A percentile compares a stretch with the other conserved stretches of the same genome.
Evolutionary conservation across 2,888 invertebrate genomes (phyloP).

Genomic region (Herminia tarsipennalis): DNA sequence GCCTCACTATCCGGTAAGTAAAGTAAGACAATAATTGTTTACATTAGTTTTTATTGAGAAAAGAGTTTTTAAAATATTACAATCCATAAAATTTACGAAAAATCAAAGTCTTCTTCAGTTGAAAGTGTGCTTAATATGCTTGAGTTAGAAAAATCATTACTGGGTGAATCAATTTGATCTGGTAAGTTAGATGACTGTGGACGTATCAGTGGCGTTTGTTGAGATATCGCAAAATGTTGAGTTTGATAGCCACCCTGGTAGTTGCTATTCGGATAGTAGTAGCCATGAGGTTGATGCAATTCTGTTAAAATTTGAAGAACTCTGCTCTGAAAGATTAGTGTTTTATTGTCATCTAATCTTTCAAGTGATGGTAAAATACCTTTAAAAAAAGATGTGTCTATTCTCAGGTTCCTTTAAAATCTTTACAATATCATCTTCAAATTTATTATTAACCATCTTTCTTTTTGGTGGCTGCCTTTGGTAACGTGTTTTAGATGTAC

Average conservation of each 20-base stretch:
- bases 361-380: conserved; percentile 42
- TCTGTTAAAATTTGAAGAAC: conserved; percentile 36
- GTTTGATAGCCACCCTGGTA: conserved; percentile 4
- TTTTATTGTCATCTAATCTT: conserved; percentile 24
- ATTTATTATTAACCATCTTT: conserved; percentile 27
- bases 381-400: conserved; percentile 37
- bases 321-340: conserved; percentile 37
- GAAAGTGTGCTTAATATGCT: conserved; percentile 26
- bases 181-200: conserved; percentile 37
- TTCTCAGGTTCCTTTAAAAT: conserved; percentile 29
- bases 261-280: conserved; percentile 19
- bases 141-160: conserved; percentile 34
- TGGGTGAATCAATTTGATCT: conserved; percentile 44
- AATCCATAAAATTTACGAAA: conserved; percentile 35
- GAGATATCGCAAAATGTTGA: conserved; percentile 26
- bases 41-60: conserved; percentile 39
- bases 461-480: conserved; percentile 35
- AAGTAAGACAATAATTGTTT: conserved; percentile 39
- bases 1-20: conserved; percentile 37
- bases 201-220: conserved; percentile 41
- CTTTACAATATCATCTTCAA: conserved; percentile 35
- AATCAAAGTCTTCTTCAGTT: conserved; percentile 42
- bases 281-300: conserved; percentile 30
- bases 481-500: conserved; percentile 35
- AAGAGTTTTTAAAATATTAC: conserved; percentile 37